Evolutionary conservation across 2,797 vertebrate genomes (phyloP), one percentile per base, ranked within the genome.

Genomic region (Moxostoma hubbsi): DNA sequence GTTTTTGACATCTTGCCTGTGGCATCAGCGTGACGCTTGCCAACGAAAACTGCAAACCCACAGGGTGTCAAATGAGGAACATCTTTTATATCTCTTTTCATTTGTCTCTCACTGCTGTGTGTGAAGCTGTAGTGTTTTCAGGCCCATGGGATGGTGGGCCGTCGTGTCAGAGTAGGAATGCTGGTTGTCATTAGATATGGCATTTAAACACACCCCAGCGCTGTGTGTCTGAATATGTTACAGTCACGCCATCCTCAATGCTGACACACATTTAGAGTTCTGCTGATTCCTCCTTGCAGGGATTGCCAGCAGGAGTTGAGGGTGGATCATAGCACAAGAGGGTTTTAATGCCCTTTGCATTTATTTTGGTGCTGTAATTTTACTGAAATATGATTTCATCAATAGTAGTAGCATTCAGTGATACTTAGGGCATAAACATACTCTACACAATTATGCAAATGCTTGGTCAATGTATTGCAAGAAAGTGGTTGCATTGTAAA

Each of bases 141-240:
- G 57, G 10, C 16, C 69, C 16, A n/a, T 62, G 45, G 15, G 47
- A 2, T 8, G n/a, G 11, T 59, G 16, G 13, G 58, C 24, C 1
- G 4, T 53, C 12, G 62, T 49, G 73, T 53, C 54, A 9, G 47
- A 18, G 57, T 53, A 16, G 43, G n/a, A 49, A 45, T 43, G 15
- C 49, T 51, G 50, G 55, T 24, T 18, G 57, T 62, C 79, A 75
- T 69, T 47, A 8, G 49, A 62, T 18, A 63, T 36, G 72, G 72
- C 65, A 62, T 59, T 18, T 75, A 61, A 81, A 70, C 51, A 51
- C 77, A 71, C 45, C 69, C 62, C 62, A 73, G 63, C 49, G 10
- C 36, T 13, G n/a, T 18, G 8, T 76, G 79, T 71, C 73, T 76
- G 73, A 76, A 64, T 51, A n/a, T 66, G 46, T 72, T 77, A 70